Conservation (phyloP, 30 jellyfish, hydroid and myxozoan species). For the Aurelia coerulea region DNA sequence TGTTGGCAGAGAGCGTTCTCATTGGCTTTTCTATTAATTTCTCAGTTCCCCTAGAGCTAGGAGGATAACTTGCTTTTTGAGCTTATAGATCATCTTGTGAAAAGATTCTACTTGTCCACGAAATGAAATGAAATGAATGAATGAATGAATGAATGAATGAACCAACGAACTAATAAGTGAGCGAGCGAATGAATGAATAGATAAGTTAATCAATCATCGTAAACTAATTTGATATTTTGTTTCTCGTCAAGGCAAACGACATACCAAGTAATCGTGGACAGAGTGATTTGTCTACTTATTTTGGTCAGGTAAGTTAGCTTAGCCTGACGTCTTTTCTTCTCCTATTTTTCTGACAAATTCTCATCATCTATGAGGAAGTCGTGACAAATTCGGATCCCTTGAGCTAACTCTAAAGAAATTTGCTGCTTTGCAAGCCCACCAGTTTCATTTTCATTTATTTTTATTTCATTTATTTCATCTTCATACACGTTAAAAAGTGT, state of each 20-base stretch:
- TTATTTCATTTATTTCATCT: too few species aligned
- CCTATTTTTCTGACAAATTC: neutral
- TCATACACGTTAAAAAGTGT: too few species aligned
- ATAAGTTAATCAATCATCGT: neutral
- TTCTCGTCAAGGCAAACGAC: neutral
- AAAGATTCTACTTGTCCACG: neutral
- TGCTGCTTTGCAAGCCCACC: too few species aligned
- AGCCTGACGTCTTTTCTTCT: neutral
- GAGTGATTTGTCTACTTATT: slow-evolving; percentile 9
- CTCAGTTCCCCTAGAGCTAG: too few species aligned
- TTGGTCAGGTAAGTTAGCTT: slow-evolving; percentile 16
- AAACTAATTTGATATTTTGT: too few species aligned
- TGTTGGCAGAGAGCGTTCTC: too few species aligned
- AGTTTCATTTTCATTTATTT: too few species aligned
- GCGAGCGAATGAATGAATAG: neutral
- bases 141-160: neutral
- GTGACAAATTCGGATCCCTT: too few species aligned
- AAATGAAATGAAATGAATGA: neutral
- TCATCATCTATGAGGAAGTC: neutral
- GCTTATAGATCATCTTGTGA: neutral
- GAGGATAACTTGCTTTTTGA: too few species aligned
- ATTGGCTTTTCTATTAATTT: too few species aligned
- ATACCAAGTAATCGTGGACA: slow-evolving; percentile 9
- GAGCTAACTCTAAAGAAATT: too few species aligned
- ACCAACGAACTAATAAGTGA: neutral